phyloP scores from a whole-genome alignment of 1,140 invertebrate genomes.

The Bombus consobrinus region DNA sequence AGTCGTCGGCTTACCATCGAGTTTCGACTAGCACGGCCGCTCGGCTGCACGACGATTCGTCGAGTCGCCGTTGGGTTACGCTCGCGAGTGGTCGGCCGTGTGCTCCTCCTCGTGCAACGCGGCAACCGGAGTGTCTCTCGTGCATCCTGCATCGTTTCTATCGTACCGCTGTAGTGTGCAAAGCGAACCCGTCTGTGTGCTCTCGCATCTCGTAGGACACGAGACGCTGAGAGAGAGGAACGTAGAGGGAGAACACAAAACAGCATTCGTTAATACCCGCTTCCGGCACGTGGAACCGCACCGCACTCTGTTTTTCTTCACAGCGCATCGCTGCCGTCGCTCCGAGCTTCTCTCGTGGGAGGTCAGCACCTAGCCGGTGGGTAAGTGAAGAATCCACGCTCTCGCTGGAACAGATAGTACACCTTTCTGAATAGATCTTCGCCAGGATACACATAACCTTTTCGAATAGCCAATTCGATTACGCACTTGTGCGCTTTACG shows the following conservation, averaged over 20 bases:
- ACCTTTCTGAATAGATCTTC: not conserved
- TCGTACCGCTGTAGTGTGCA: not conserved
- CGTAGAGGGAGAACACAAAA: constrained; percentile 8
- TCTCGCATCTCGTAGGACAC: constrained; percentile 21
- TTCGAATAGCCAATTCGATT: not conserved
- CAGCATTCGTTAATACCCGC: constrained; percentile 52
- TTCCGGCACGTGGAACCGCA: constrained; percentile 61
- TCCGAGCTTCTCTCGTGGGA: constrained; percentile 64
- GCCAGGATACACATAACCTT: not conserved
- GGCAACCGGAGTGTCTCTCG: not conserved
- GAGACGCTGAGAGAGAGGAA: constrained; percentile 11
- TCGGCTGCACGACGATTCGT: constrained; percentile 48
- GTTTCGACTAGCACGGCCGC: constrained; percentile 12
- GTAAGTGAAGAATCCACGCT: constrained; percentile 47
- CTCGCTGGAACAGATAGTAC: not conserved
- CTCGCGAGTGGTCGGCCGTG: constrained; percentile 35
- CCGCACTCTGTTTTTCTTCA: constrained; percentile 39
- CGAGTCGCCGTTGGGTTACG: constrained; percentile 53
- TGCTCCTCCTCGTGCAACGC: constrained; percentile 8
- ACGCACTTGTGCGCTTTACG: not conserved
- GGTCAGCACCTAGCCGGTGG: constrained; percentile 67
- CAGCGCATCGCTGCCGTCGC: constrained; percentile 11
- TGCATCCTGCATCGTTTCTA: too few relatives aligned
- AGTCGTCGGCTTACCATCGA: constrained; percentile 31
- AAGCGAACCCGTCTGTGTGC: not conserved